Percentiles rank a stretch among this genome's conserved stretches.
Evolutionary conservation across 2,113 vertebrate genomes (phyloP).

Genomic region (Vulpes lagopus): DNA sequence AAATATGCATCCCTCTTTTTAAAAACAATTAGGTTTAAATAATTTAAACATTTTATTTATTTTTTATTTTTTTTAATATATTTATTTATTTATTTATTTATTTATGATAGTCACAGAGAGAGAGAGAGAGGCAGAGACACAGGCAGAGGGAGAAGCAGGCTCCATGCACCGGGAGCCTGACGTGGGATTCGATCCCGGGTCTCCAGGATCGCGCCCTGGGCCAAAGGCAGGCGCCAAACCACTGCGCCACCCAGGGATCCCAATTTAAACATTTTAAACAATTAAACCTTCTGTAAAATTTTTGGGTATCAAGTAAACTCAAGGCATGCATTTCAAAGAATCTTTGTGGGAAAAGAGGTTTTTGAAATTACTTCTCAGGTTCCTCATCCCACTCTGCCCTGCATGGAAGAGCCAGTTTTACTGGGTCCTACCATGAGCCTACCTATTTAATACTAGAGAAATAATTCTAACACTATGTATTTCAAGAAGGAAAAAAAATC

Average conservation of each 20-base stretch:
- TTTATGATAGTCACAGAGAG: too few relatives aligned
- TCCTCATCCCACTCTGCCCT: background rate
- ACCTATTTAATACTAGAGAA: background rate
- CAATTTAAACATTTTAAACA: background rate
- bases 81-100: too few relatives aligned
- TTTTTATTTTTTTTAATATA: too few relatives aligned
- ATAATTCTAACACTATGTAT: background rate
- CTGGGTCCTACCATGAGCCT: background rate
- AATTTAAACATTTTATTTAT: background rate
- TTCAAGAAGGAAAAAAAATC: background rate
- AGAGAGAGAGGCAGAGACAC: too few relatives aligned
- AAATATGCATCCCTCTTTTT: background rate
- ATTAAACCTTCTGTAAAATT: background rate
- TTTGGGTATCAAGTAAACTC: background rate
- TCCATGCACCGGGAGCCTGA: too few relatives aligned
- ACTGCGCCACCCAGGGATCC: too few relatives aligned
- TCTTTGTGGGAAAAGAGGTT: background rate
- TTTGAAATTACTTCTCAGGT: background rate
- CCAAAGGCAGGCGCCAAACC: too few relatives aligned
- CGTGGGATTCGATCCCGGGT: too few relatives aligned
- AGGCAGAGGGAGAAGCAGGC: too few relatives aligned
- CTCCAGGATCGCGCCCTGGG: too few relatives aligned
- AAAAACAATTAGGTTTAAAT: background rate
- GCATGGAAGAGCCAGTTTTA: background rate
- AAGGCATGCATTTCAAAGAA: background rate